Evolutionary conservation across 2,113 vertebrate species (phyloP), one percentile per base, ranked within the genome.

Genomic region (Alethe castanea): DNA sequence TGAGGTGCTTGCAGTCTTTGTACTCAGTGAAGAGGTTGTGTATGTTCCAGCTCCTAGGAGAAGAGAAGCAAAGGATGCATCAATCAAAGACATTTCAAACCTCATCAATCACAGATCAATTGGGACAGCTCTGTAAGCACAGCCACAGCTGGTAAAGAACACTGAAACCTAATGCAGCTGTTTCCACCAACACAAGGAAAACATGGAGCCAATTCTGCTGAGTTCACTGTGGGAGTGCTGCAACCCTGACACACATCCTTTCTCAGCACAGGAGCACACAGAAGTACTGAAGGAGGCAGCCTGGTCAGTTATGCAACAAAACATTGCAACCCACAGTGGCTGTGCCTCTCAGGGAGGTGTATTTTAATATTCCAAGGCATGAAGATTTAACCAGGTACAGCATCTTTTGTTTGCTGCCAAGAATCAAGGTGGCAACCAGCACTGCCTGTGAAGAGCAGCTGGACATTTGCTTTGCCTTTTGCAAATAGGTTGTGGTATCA

Each of bases 21-120:
- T 99, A 97, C 98, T 98, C 82, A 99, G 98, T 28, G 99, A 99
- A 48, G 99, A 99, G 10, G 99, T 99, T 53, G 99, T 99, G 38
- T 99, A 99, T 54, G 99, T 99, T 77, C 98, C 99, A 91, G 99
- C 98, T 90, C 98, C 99, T 99, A 96, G n/a, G 44, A 65, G 35
- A 44, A 78, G 44, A 91, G 83, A 92, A 94, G 35, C 48, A 94
- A 54, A 14, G 9, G 5, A 78, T 14, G 26, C 9, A 81, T 69
- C 29, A 35, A 81, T 67, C 29, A 35, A 26, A 76, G 29, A 16
- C 56, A 80, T 61, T 80, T 45, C 59, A 80, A 85, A 80, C 29
- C 23, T 78, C 61, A 66, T 23, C 26, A 28, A 40, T n/a, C 52
- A 56, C 33, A 11, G 24, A 44, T 71, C 59, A 24, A 47, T 60